A percentile compares a stretch with the other conserved stretches of the same genome.
These are phyloP conservation scores for Eueides isabella DNA, from an alignment of 1,140 invertebrate species.

Conservation along the genomic window DNA sequence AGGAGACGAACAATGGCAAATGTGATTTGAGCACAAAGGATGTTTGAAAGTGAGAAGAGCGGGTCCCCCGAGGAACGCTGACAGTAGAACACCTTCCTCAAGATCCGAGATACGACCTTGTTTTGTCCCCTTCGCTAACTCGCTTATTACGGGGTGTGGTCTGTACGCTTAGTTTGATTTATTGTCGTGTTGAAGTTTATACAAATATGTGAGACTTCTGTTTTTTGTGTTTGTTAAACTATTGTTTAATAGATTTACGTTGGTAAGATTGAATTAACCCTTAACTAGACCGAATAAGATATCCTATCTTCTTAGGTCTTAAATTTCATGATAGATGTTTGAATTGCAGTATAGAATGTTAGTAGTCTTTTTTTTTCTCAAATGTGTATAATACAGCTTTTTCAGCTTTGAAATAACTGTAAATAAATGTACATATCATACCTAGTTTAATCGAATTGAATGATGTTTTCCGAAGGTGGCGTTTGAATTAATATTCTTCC, in stretches of 20 bases:
- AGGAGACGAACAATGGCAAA: conserved; percentile 57
- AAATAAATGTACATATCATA: no score
- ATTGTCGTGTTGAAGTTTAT: conserved; percentile 15
- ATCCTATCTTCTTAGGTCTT: no score
- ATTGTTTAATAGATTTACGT: background rate
- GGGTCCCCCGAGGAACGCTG: conserved; percentile 39
- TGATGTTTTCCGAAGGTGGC: no score
- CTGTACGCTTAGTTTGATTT: conserved; percentile 27
- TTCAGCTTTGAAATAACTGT: no score
- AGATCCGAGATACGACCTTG: conserved; percentile 65
- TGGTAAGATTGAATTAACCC: no score
- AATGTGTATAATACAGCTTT: no score
- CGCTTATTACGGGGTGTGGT: conserved; percentile 32
- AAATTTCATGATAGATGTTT: no score
- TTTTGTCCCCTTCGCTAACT: conserved; percentile 45
- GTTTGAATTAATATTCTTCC: background rate
- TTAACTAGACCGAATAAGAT: no score
- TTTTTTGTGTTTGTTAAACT: no score
- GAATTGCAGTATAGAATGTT: no score
- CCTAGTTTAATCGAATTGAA: no score
- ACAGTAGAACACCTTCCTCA: conserved; percentile 40
- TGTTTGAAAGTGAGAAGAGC: conserved; percentile 28
- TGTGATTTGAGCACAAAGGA: conserved; percentile 60
- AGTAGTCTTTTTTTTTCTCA: no score
- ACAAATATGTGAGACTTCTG: background rate